Conservation (phyloP, 2,888 invertebrate genomes). For the Napeogenes sylphis region DNA sequence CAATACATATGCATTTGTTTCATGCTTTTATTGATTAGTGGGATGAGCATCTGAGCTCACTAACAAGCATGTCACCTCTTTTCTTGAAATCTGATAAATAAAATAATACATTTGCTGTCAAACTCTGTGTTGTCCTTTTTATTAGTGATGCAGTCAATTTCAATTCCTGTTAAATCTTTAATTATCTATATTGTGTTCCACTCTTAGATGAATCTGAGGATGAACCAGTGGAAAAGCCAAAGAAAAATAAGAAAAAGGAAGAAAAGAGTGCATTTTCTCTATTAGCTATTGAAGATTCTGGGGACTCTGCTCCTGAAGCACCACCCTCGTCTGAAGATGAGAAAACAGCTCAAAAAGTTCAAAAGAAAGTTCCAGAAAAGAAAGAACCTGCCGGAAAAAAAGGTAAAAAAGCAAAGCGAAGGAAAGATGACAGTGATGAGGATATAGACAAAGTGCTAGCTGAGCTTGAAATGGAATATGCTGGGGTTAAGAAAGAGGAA, state of each 20-base stretch:
- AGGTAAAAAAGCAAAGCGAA: constrained; percentile 84
- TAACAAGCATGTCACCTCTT: too few species aligned
- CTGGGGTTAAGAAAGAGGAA: constrained; percentile 78
- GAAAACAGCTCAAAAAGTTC: constrained; percentile 53
- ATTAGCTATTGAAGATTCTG: constrained; percentile 81
- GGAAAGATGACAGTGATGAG: constrained; percentile 87
- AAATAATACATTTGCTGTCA: too few species aligned
- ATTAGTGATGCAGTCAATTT: too few species aligned
- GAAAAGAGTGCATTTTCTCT: constrained; percentile 82
- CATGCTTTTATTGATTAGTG: too few species aligned
- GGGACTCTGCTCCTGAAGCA: constrained; percentile 65
- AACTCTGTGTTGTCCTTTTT: too few species aligned
- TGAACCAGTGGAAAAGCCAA: constrained; percentile 67
- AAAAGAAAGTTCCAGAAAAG: constrained; percentile 60
- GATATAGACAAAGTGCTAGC: constrained; percentile 90
- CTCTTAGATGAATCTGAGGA: constrained; percentile 62
- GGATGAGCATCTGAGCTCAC: too few species aligned
- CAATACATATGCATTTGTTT: too few species aligned
- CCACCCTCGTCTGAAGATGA: constrained; percentile 71
- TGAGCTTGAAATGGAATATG: constrained; percentile 88
- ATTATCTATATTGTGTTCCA: background rate
- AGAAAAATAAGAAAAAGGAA: constrained; percentile 63
- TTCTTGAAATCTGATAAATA: too few species aligned
- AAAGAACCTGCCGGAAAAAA: constrained; percentile 80
- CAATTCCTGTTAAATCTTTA: too few species aligned